phyloP scores from a whole-genome alignment of 1,140 invertebrate species.

The Drepana arcuata region DNA sequence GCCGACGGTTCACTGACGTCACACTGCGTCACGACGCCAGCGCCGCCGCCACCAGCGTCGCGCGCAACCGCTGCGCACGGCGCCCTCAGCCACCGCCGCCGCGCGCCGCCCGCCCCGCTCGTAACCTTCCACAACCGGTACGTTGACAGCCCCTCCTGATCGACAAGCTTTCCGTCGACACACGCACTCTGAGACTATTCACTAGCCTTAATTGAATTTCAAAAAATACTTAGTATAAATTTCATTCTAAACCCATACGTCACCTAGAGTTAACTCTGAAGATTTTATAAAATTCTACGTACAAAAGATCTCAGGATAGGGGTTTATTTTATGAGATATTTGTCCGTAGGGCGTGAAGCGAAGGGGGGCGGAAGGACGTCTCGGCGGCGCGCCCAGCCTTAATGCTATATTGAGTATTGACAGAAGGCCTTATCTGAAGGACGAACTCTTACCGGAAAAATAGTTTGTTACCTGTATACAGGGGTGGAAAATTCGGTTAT shows the following conservation, averaged over 20 bases:
- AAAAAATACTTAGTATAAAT: too few species aligned
- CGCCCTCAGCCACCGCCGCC: slow-evolving; percentile 31
- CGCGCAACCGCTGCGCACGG: slow-evolving; percentile 41
- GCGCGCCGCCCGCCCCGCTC: slow-evolving; percentile 27
- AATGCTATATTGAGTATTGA: slow-evolving; percentile 21
- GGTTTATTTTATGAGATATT: slow-evolving; percentile 24
- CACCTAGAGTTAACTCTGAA: too few species aligned
- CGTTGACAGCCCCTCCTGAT: slow-evolving; percentile 39
- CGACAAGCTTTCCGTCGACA: slow-evolving; percentile 29
- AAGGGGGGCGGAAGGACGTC: slow-evolving; percentile 20
- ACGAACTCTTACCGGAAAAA: slow-evolving; percentile 8
- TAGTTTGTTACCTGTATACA: slow-evolving; percentile 5
- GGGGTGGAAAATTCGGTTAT: too few species aligned
- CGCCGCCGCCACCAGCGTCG: slow-evolving; percentile 44
- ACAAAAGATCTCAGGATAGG: too few species aligned
- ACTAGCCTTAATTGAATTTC: too few species aligned
- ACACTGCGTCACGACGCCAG: slow-evolving; percentile 72
- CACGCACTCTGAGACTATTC: slow-evolving; percentile 9
- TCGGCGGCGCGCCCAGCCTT: slow-evolving; percentile 19
- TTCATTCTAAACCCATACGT: too few species aligned
- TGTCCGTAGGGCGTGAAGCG: slow-evolving; percentile 14
- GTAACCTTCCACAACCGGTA: slow-evolving; percentile 54
- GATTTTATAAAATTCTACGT: too few species aligned
- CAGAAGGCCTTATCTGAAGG: slow-evolving; percentile 15
- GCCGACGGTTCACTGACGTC: slow-evolving; percentile 67